phyloP scores from a whole-genome alignment of 2,888 invertebrate species.

The Calameuta filiformis region DNA sequence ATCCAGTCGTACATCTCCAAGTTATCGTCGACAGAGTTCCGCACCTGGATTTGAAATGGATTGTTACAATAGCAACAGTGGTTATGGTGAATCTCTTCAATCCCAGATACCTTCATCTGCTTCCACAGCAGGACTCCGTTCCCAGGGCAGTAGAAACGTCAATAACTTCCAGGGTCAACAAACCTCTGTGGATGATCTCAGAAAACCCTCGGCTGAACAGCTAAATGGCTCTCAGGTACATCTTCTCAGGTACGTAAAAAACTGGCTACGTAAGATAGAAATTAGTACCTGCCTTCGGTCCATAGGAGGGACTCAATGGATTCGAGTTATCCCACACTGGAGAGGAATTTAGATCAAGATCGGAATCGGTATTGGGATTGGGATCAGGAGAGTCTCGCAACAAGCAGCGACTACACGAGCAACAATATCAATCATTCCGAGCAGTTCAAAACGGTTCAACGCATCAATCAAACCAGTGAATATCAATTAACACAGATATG shows the following conservation, averaged over 20 bases:
- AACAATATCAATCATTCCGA: conserved; percentile 32
- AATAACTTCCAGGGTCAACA: conserved; percentile 26
- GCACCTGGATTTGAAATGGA: background rate
- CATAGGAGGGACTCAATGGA: conserved; percentile 27
- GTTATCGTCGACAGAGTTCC: conserved; percentile 1
- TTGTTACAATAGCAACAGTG: conserved; percentile 2
- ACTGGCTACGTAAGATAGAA: conserved; percentile 17
- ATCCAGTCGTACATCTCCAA: background rate
- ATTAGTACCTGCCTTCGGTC: conserved; percentile 18
- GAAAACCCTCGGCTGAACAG: conserved; percentile 23
- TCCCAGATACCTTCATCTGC: conserved; percentile 26
- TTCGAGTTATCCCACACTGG: conserved; percentile 6
- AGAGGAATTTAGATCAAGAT: conserved; percentile 24
- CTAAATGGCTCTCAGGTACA: conserved; percentile 48
- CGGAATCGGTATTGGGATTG: conserved; percentile 25
- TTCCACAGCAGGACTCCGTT: conserved; percentile 30
- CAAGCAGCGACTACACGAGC: conserved; percentile 27
- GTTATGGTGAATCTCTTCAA: background rate
- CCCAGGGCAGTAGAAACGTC: conserved; percentile 23
- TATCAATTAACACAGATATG: background rate
- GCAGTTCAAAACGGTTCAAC: conserved; percentile 25
- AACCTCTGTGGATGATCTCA: conserved; percentile 20
- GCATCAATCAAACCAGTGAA: conserved; percentile 10
- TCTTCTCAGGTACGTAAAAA: conserved; percentile 46
- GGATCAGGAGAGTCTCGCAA: conserved; percentile 14